Evolutionary conservation across 2,113 vertebrate species (phyloP).

Genomic region (Scopus umbretta): DNA sequence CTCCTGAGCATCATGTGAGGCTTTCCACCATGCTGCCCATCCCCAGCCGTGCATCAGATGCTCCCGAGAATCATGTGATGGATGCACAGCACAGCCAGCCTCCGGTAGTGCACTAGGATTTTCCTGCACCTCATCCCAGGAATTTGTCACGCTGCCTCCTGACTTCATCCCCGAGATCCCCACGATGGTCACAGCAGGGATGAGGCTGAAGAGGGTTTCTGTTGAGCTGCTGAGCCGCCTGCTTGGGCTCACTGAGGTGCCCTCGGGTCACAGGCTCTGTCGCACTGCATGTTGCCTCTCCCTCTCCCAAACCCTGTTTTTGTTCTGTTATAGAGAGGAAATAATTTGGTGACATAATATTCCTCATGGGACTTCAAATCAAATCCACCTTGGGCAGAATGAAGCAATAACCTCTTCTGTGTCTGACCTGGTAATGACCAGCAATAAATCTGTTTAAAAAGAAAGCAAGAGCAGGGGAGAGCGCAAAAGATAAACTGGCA

Average conservation of each 20-base stretch:
- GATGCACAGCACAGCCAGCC: neutral
- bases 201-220: neutral
- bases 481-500: neutral
- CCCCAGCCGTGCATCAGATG: neutral
- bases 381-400: neutral
- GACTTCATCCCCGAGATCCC: neutral
- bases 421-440: neutral
- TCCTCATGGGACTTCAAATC: neutral
- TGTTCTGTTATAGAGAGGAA: conserved; percentile 20
- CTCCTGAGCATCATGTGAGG: conserved; percentile 58
- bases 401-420: conserved; percentile 3
- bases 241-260: neutral
- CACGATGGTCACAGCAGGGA: neutral
- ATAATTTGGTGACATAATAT: neutral
- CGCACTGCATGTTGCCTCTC: neutral
- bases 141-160: neutral
- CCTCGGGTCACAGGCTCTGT: neutral
- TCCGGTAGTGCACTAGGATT: neutral
- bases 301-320: neutral
- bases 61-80: conserved; percentile 49
- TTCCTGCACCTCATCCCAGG: neutral
- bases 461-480: neutral
- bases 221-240: accelerated
- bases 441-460: conserved; percentile 8
- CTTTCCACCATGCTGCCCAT: neutral